phyloP scores from a whole-genome alignment of 2,888 invertebrate species.

The Stenichneumon culpator region DNA sequence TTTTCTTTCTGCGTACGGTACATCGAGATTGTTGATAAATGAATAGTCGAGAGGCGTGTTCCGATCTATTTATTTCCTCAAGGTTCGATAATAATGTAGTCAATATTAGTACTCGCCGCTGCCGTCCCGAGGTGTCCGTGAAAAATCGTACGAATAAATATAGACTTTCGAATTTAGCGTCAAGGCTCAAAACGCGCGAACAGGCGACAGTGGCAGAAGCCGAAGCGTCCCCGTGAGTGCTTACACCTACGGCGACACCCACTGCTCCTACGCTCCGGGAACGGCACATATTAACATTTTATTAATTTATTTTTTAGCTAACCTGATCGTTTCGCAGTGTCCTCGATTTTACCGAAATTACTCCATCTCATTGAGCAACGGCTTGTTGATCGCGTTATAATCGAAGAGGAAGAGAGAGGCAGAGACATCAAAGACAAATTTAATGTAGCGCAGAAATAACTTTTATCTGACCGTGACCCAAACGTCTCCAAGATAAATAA shows the following conservation, averaged over 20 bases:
- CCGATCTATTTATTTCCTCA: slow-evolving; percentile 27
- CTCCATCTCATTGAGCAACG: not conserved
- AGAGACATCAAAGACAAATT: not conserved
- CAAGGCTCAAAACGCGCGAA: slow-evolving; percentile 55
- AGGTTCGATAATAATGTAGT: slow-evolving; percentile 18
- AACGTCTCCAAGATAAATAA: not conserved
- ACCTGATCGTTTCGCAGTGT: no score
- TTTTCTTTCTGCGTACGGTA: not conserved
- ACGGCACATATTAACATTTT: no score
- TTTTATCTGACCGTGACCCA: not conserved
- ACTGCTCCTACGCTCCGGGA: not conserved
- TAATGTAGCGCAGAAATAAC: slow-evolving; percentile 11
- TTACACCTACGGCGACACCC: not conserved
- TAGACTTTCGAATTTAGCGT: slow-evolving; percentile 64
- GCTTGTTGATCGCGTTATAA: not conserved
- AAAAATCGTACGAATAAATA: slow-evolving; percentile 64
- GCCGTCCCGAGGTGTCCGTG: slow-evolving; percentile 55
- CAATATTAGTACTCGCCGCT: slow-evolving; percentile 10
- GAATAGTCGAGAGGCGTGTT: not conserved
- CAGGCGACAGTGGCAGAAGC: slow-evolving; percentile 26
- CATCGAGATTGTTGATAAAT: not conserved
- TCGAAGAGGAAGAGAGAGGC: not conserved
- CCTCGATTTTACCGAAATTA: slow-evolving; percentile 1
- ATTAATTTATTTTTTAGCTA: no score
- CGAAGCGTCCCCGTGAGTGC: slow-evolving; percentile 12